Base-by-base conservation (phyloP, 2,888 invertebrate species). In the Caenorhabditis sinica region DNA sequence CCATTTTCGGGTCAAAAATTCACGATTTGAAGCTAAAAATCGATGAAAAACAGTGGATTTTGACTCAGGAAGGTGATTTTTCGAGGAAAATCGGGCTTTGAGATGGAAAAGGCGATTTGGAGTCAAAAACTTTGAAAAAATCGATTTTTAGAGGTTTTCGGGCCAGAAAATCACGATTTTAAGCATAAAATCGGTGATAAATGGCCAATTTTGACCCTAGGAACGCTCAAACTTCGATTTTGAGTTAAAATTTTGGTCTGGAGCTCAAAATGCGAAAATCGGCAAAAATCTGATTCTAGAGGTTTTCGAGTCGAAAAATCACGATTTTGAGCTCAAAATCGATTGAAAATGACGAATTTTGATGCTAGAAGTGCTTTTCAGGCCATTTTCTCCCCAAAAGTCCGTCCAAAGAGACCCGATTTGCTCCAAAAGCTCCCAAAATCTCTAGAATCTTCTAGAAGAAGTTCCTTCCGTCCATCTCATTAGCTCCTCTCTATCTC, bases 401-500 rank as follows among this genome's bases (percentile, higher is more conserved):
- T 43, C 43, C 4, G 3, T 51, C 20, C 9, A 1, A 6, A 20
- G 30, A 56, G 28, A 2, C 4, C 28, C 36, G 25, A 43, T 43
- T 25, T 40, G 28, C 45, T 43, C 36, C n/a, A 36, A 40, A 69
- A 69, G 30, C 30, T 23, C 51, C 5, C 56, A 15, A 28, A 43
- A 49, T 28, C n/a, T 45, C 51, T 20, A 30, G 30, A 28, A 5
- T 56, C 23, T 30, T n/a, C n/a, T 17, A 9, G 25, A 58, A 56
- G 56, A n/a, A n/a, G n/a, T n/a, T n/a, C n/a, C 28, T 63, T 63
- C 63, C 63, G 63, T 63, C 43, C 63, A 40, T 63, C 74, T 74
- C 74, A 61, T 75, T 75, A 66, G 65, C 23, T 58, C 45, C 43
- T 66, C 33, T 40, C 66, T 56, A 2, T 25, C 40, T 23, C 51